These are phyloP conservation scores for Trichogramma pretiosum DNA, from an alignment of 1,140 invertebrate species.

Conservation along the genomic window DNA sequence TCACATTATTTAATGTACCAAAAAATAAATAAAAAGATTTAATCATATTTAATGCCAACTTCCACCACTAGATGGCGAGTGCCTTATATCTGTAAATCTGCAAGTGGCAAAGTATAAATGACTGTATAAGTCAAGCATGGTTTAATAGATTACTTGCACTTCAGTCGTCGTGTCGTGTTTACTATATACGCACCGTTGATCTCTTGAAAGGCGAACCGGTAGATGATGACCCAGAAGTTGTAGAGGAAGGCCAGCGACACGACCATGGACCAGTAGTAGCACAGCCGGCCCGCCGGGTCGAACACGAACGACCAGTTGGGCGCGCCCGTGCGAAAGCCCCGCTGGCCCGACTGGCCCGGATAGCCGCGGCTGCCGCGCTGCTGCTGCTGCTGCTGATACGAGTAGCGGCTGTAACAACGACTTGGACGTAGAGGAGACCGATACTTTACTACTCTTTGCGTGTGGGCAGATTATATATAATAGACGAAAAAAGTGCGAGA, in stretches of 20 bases:
- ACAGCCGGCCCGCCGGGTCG: slow-evolving; percentile 81
- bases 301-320: slow-evolving; percentile 87
- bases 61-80: too few relatives aligned
- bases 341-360: slow-evolving; percentile 35
- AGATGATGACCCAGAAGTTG: slow-evolving; percentile 98
- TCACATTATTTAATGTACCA: too few relatives aligned
- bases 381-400: slow-evolving; percentile 41
- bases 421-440: too few relatives aligned
- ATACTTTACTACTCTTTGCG: too few relatives aligned
- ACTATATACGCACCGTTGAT: slow-evolving; percentile 67
- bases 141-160: too few relatives aligned
- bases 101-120: too few relatives aligned
- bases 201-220: slow-evolving; percentile 94
- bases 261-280: slow-evolving; percentile 95
- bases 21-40: too few relatives aligned
- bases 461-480: too few relatives aligned
- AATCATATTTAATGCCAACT: too few relatives aligned
- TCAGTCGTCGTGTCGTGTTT: not conserved
- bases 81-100: too few relatives aligned
- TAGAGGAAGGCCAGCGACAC: slow-evolving; percentile 96
- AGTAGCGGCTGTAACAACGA: slow-evolving; percentile 39
- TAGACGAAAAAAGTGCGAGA: too few relatives aligned
- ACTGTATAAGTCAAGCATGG: too few relatives aligned
- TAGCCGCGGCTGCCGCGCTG: slow-evolving; percentile 42
- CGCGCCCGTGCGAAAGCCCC: slow-evolving; percentile 45